phyloP scores from a whole-genome alignment of 2,888 invertebrate genomes.

The Ptilodon capucinus region DNA sequence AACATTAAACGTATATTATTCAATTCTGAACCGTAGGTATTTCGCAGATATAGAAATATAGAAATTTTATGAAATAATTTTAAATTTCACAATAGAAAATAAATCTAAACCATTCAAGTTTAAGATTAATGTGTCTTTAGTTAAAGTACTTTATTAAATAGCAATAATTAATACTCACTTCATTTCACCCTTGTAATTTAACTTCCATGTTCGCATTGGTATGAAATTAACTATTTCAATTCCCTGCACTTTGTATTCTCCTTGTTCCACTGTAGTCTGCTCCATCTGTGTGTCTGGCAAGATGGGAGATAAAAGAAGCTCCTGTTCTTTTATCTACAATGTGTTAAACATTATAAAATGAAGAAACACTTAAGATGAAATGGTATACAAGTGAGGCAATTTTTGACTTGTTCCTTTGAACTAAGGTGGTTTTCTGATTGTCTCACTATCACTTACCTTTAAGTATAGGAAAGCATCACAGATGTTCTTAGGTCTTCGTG shows the following conservation, averaged over 20 bases:
- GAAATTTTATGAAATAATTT: too few relatives aligned
- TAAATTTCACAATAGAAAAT: too few relatives aligned
- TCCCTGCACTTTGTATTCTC: constrained; percentile 83
- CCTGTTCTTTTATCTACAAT: constrained; percentile 79
- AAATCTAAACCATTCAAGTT: too few relatives aligned
- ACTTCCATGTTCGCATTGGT: constrained; percentile 87
- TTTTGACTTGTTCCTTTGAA: too few relatives aligned
- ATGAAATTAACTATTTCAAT: constrained; percentile 82
- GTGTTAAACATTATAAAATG: too few relatives aligned
- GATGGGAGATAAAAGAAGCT: constrained; percentile 82
- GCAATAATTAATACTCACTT: constrained; percentile 63
- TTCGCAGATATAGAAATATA: too few relatives aligned
- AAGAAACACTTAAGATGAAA: too few relatives aligned
- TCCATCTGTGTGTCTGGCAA: constrained; percentile 83
- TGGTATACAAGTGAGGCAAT: too few relatives aligned
- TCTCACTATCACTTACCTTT: constrained; percentile 53
- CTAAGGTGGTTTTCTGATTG: too few relatives aligned
- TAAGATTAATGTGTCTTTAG: too few relatives aligned
- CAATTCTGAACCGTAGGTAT: not conserved
- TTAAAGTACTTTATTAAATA: not conserved
- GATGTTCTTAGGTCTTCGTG: constrained; percentile 79
- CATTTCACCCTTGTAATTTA: constrained; percentile 85
- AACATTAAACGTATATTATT: constrained; percentile 5
- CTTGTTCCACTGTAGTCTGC: constrained; percentile 69
- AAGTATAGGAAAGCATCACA: constrained; percentile 85